A percentile compares a stretch with the other conserved stretches of the same genome.
Evolutionary conservation across 2,113 vertebrate genomes (phyloP).

Genomic region (Dunckerocampus dactyliophorus): DNA sequence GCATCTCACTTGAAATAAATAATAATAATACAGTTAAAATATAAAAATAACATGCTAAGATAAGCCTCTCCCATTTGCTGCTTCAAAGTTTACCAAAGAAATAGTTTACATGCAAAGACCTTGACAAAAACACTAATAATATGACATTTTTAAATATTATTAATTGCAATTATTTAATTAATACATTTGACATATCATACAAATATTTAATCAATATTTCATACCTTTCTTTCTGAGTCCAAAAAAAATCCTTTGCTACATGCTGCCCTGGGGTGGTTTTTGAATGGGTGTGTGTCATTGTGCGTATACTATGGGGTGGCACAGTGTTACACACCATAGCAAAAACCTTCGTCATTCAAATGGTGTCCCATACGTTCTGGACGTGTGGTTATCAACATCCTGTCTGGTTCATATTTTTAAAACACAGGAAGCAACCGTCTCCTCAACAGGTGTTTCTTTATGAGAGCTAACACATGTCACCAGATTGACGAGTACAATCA

Average conservation of each 20-base stretch:
- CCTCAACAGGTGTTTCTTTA: constrained; percentile 49
- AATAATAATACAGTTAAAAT: too few species aligned
- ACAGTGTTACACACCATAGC: constrained; percentile 13
- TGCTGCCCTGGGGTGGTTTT: constrained; percentile 13
- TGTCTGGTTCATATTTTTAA: constrained; percentile 27
- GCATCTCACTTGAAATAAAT: too few species aligned
- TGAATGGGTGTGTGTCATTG: constrained; percentile 9
- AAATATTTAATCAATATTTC: neutral
- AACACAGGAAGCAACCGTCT: constrained; percentile 32
- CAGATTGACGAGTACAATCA: too few species aligned
- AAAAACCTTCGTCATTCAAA: constrained; percentile 24
- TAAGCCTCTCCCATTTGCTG: too few species aligned
- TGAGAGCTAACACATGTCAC: neutral
- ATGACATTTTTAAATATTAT: too few species aligned
- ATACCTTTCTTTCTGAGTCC: neutral
- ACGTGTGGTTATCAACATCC: constrained; percentile 16
- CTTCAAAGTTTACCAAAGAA: too few species aligned
- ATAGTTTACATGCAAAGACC: too few species aligned
- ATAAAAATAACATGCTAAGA: too few species aligned
- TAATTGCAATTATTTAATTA: too few species aligned
- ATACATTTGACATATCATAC: too few species aligned
- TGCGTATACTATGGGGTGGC: neutral
- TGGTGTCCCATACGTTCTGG: neutral
- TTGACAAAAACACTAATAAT: too few species aligned
- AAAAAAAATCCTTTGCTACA: neutral